A percentile compares a stretch with the other conserved stretches of the same genome.
Evolutionary conservation across 2,113 vertebrate genomes (phyloP).

Genomic region (Chlorodrepanis virens): DNA sequence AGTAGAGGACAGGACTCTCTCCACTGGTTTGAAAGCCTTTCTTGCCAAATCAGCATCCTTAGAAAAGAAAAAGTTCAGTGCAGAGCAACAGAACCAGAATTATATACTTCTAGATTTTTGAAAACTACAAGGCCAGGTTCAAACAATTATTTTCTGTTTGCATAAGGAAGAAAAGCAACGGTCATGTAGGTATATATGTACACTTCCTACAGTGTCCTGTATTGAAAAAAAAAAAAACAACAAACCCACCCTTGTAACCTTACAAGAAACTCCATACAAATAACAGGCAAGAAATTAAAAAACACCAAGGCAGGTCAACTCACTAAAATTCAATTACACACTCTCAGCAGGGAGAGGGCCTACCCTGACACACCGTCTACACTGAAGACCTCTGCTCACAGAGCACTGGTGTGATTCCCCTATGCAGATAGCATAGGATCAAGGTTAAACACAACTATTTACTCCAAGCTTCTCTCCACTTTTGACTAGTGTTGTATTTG

Average conservation of each 20-base stretch:
- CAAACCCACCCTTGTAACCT: background rate
- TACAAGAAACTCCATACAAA: background rate
- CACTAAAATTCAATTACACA: background rate
- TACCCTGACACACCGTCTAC: background rate
- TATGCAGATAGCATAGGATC: background rate
- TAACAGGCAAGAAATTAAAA: background rate
- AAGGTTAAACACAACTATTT: background rate
- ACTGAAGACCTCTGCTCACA: background rate
- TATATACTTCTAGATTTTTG: background rate
- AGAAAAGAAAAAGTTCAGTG: conserved; percentile 2
- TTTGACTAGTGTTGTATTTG: background rate
- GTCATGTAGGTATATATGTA: background rate
- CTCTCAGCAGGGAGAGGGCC: background rate
- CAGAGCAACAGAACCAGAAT: background rate
- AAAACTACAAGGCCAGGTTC: background rate
- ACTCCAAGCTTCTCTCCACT: background rate
- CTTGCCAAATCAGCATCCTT: conserved; percentile 83
- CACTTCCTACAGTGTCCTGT: background rate
- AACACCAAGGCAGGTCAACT: background rate
- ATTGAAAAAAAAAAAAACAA: background rate
- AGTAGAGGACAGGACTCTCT: conserved; percentile 86
- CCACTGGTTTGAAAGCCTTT: conserved; percentile 78
- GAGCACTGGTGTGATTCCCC: background rate
- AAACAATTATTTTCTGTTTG: background rate
- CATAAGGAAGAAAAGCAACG: background rate